A percentile compares a stretch with the other conserved stretches of the same genome.
Conservation (phyloP, 2,888 invertebrate genomes). For the Hydraecia micacea region DNA sequence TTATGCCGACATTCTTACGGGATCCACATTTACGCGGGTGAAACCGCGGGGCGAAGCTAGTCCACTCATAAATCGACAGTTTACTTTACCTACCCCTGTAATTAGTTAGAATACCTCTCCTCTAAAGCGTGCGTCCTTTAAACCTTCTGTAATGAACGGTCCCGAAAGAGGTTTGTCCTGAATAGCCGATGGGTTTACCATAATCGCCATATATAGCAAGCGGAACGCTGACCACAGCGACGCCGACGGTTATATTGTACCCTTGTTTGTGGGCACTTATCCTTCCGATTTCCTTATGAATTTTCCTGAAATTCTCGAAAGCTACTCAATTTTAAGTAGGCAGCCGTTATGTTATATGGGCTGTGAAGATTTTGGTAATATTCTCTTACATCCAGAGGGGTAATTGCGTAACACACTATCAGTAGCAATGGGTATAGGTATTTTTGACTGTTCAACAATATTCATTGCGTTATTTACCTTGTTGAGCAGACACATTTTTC, state of each 20-base stretch:
- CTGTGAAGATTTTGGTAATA: background rate
- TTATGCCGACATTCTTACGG: no score
- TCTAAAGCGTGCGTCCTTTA: background rate
- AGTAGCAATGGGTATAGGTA: no score
- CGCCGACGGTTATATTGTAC: background rate
- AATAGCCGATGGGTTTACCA: slow-evolving; percentile 1
- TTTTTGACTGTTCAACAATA: no score
- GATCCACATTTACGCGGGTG: no score
- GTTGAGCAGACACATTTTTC: no score
- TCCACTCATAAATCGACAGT: background rate
- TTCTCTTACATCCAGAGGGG: background rate
- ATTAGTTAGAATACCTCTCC: background rate
- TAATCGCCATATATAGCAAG: background rate
- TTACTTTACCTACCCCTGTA: no score
- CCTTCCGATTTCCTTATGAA: background rate
- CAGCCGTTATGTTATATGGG: no score
- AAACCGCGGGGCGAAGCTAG: no score
- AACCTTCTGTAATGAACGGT: slow-evolving; percentile 1
- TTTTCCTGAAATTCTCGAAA: background rate
- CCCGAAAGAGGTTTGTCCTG: slow-evolving; percentile 2
- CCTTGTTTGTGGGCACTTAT: background rate
- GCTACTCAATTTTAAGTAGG: background rate
- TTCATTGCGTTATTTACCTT: no score
- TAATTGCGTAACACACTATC: no score
- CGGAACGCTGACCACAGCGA: background rate